Evolutionary conservation across 2,888 invertebrate genomes (phyloP), one percentile per base, ranked within the genome.

Genomic region (Idaea biselata): DNA sequence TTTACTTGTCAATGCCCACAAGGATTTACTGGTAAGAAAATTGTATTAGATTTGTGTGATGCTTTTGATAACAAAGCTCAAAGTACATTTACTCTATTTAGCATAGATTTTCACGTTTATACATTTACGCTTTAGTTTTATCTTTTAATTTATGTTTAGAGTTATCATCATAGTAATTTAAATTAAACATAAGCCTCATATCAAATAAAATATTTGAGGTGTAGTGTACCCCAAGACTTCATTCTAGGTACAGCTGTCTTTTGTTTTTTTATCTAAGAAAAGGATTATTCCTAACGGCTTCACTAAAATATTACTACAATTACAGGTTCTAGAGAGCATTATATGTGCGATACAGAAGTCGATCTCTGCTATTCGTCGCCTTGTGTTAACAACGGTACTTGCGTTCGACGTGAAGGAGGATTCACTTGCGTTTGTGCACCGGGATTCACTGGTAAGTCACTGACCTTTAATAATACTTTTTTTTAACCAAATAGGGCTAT

Each of bases 311-410:
- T 14, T 55, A 25, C 6, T 65, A 33, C 67, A 17, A 1, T 71
- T 71, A 61, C 79, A 94, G 97, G 98, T 1, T 96, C 97, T 66
- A 94, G 95, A 69, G 97, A 97, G 74, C 97, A 97, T 80, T 98
- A 98, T 82, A 93, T 98, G 74, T 99, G 99, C 80, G 99, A 99
- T 80, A 97, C 97, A 0, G 99, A 99, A 86, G 98, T 99, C 1
- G 98, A 99, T 86, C 93, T 99, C 0, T 99, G 99, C 82, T 99
- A 99, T 83, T 99, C 99, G 0, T 97, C 97, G 73, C 99, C 99
- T 0, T 99, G 99, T 81, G 93, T 94, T 70, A 97, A 97, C 82
- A 96, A 96, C 58, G 99, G 98, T 0, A 95, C 95, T 0, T 99
- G 99, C 76, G 88, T 95, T 61, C 93, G 97, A 0, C 94, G 95